Percentiles rank a stretch among this genome's conserved stretches.
phyloP scores from a whole-genome alignment of 2,888 invertebrate genomes.

The Coelopa pilipes region DNA sequence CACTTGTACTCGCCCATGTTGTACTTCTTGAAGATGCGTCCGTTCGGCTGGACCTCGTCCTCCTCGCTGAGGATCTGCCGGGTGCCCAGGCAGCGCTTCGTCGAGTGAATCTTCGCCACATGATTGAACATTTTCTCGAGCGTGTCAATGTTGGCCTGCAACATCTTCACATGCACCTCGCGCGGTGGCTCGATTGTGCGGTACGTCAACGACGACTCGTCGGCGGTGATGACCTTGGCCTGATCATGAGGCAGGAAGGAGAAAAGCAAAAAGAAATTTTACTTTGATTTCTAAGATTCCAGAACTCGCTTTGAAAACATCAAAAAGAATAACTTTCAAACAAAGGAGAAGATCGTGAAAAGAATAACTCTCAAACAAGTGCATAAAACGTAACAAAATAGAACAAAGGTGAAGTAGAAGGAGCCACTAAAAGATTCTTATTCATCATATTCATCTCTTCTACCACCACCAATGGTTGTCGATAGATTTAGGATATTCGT shows the following conservation, averaged over 20 bases:
- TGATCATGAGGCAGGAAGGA: conserved; percentile 57
- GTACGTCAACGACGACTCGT: conserved; percentile 77
- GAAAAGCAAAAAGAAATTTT: too few relatives aligned
- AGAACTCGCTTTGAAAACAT: too few relatives aligned
- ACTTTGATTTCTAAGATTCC: too few relatives aligned
- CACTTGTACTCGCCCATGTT: conserved; percentile 94
- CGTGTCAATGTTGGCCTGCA: conserved; percentile 81
- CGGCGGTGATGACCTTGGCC: conserved; percentile 77
- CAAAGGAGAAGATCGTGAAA: too few relatives aligned
- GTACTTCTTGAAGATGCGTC: conserved; percentile 95
- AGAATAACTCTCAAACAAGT: too few relatives aligned
- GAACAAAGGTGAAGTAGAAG: too few relatives aligned
- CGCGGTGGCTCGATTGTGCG: conserved; percentile 78
- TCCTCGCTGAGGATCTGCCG: conserved; percentile 91
- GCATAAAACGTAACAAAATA: too few relatives aligned
- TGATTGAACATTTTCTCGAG: conserved; percentile 86
- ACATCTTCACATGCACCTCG: conserved; percentile 77
- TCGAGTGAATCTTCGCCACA: conserved; percentile 78
- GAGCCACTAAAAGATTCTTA: too few relatives aligned
- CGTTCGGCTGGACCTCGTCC: conserved; percentile 94
- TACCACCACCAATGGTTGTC: too few relatives aligned
- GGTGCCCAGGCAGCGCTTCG: conserved; percentile 86
- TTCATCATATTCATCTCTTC: too few relatives aligned
- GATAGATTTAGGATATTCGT: too few relatives aligned
- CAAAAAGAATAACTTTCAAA: too few relatives aligned